Base-by-base conservation (phyloP, 2,113 vertebrate species). In the Atractosteus spatula region DNA sequence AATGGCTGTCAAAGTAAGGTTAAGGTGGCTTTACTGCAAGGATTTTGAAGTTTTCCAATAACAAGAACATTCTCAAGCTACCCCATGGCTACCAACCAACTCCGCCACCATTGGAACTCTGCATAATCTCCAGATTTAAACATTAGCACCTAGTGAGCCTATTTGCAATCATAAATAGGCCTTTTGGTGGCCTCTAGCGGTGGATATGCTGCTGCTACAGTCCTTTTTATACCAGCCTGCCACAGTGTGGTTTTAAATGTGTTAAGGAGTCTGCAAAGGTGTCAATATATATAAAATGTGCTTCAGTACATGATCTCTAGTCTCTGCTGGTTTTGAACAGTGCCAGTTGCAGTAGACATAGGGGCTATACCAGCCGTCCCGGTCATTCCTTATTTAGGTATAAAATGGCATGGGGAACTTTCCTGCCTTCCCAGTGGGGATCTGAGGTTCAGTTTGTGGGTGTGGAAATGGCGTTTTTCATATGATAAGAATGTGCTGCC, bases 351-450 rank as follows among this genome's bases (percentile, higher is more conserved):
- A 81, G 79, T 3, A 66, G 74, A 73, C 66, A 57, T 64, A 2
- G 61, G 6, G 54, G 55, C 55, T 70, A 71, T 56, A 79, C 78
- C 78, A 84, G 71, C 71, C 71, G 71, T 75, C 71, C 70, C 44
- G 72, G 73, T 61, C 72, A 79, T 76, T 54, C 62, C 57, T 76
- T 71, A 69, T 44, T 13, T 75, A 79, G 72, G 71, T 69, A 51
- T n/a, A 14, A 61, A 10, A 62, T 74, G 71, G 68, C 77, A 73
- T 69, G 62, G 73, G 29, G 76, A 80, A 77, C 77, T 78, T 77
- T 56, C 70, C 17, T 47, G 3, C 51, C 44, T 62, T 45, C 41
- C 64, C 54, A 1, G 47, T 8, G 55, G 47, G 70, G 72, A 72
- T 66, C 56, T 0, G 0, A 68, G 62, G 68, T 76, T 80, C 61